Evolutionary conservation across 2,888 invertebrate genomes (phyloP).

Genomic region (Chydorus sphaericus): DNA sequence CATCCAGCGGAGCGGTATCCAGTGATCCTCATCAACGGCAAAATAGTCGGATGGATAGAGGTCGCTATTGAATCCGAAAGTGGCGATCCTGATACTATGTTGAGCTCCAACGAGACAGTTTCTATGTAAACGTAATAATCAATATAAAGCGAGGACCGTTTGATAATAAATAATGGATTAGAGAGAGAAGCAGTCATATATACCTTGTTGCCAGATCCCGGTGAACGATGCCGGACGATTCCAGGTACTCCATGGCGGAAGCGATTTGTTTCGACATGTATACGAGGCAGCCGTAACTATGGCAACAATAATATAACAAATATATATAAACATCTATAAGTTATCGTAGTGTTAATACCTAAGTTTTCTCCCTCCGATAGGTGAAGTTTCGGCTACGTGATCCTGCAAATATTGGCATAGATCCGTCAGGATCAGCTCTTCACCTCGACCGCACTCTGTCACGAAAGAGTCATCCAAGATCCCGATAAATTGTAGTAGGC

Average conservation of each 20-base stretch:
- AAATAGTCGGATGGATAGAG: constrained; percentile 64
- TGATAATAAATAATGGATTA: neutral
- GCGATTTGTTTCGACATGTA: constrained; percentile 78
- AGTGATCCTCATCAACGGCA: constrained; percentile 32
- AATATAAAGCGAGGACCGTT: constrained; percentile 13
- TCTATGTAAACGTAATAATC: constrained; percentile 35
- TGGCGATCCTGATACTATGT: constrained; percentile 55
- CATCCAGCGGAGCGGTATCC: constrained; percentile 72
- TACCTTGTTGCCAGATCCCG: constrained; percentile 70
- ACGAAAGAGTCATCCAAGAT: constrained; percentile 40
- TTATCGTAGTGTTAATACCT: constrained; percentile 37
- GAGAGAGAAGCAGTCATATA: neutral
- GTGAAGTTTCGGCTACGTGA: constrained; percentile 50
- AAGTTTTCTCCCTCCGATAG: constrained; percentile 45
- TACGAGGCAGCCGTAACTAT: constrained; percentile 64
- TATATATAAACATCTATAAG: neutral
- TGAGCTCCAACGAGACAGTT: constrained; percentile 68
- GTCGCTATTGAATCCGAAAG: constrained; percentile 54
- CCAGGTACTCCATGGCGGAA: constrained; percentile 80
- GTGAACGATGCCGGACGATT: constrained; percentile 69
- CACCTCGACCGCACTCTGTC: constrained; percentile 69
- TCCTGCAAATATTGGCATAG: constrained; percentile 64
- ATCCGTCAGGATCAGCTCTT: constrained; percentile 68
- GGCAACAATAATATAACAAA: constrained; percentile 25
- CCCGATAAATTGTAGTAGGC: constrained; percentile 52